phyloP scores from a whole-genome alignment of 1,140 invertebrate genomes.

The Caerostris darwini region DNA sequence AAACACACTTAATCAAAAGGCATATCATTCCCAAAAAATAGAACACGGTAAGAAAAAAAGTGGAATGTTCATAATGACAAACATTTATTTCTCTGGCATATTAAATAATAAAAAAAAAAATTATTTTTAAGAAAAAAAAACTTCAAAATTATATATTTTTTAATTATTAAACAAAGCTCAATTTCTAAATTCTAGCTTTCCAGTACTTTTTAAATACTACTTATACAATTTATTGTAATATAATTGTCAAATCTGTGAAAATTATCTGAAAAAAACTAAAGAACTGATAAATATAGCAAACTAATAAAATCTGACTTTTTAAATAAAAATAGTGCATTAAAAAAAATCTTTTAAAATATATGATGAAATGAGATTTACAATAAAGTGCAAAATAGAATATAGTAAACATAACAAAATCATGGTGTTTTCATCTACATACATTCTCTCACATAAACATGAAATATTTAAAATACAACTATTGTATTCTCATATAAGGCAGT shows the following conservation, averaged over 20 bases:
- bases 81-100: background rate
- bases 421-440: background rate
- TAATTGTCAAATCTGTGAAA: too few species aligned
- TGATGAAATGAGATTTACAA: background rate
- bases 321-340: background rate
- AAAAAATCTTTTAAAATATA: background rate
- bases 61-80: conserved; percentile 56
- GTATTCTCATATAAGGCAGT: background rate
- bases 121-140: background rate
- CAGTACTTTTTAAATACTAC: too few species aligned
- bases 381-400: conserved; percentile 10
- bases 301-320: background rate
- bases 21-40: conserved; percentile 12
- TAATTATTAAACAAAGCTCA: background rate
- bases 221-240: too few species aligned
- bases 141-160: background rate
- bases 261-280: too few species aligned
- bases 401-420: conserved; percentile 23
- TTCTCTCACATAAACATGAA: background rate
- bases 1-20: conserved; percentile 34
- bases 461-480: conserved; percentile 6
- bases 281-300: background rate
- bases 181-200: too few species aligned
- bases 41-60: conserved; percentile 54
- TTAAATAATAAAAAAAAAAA: conserved; percentile 8